These are phyloP conservation scores for Macrophya annulata DNA, from an alignment of 2,888 invertebrate species.

Conservation along the genomic window DNA sequence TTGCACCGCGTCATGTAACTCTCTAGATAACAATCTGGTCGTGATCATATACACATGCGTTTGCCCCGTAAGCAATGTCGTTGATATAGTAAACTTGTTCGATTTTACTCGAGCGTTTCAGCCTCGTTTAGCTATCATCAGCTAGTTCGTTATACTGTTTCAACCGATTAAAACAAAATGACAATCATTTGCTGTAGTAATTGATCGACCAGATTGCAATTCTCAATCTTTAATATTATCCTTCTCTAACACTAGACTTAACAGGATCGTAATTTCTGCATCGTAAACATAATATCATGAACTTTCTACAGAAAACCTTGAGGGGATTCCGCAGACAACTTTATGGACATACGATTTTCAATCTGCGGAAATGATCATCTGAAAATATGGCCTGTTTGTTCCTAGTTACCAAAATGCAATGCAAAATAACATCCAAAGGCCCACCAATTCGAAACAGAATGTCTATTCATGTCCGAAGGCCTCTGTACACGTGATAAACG, in stretches of 20 bases:
- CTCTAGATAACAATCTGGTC: slow-evolving; percentile 61
- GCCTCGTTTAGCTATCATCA: slow-evolving; percentile 30
- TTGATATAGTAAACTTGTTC: slow-evolving; percentile 42
- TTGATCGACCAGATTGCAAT: slow-evolving; percentile 12
- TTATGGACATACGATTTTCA: background rate
- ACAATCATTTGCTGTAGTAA: slow-evolving; percentile 32
- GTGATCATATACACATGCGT: slow-evolving; percentile 55
- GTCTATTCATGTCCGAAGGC: background rate
- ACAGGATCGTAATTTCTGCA: background rate
- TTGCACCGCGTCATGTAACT: slow-evolving; percentile 48
- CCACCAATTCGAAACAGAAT: background rate
- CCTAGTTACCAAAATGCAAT: too few relatives aligned
- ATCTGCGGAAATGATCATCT: background rate
- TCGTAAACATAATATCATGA: background rate
- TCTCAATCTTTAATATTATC: background rate
- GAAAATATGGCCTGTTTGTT: background rate
- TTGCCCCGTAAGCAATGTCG: slow-evolving; percentile 40
- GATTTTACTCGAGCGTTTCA: slow-evolving; percentile 40
- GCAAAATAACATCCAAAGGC: background rate
- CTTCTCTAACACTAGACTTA: background rate
- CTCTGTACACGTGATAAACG: background rate
- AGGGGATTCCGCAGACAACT: background rate
- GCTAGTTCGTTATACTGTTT: slow-evolving; percentile 20
- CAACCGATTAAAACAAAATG: slow-evolving; percentile 35
- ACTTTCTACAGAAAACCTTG: background rate